Conservation (phyloP, 2,797 vertebrate genomes). For the Smutsia gigantea region DNA sequence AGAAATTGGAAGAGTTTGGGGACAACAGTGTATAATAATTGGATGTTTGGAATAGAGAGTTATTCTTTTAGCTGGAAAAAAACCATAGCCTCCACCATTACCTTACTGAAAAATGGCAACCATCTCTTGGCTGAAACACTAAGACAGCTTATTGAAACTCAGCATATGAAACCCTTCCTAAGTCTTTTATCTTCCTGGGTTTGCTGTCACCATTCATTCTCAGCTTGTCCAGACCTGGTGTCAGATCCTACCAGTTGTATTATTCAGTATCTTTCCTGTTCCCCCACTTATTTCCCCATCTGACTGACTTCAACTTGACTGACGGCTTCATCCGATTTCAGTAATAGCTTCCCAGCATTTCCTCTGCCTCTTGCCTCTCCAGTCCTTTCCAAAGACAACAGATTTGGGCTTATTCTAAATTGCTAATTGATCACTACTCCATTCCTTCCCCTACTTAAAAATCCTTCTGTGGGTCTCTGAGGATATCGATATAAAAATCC, state of each 20-base stretch:
- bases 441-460: not conserved
- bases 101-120: not conserved
- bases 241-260: not conserved
- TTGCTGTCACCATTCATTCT: not conserved
- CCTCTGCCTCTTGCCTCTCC: not conserved
- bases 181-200: not conserved
- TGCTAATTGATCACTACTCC: not conserved
- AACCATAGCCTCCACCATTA: not conserved
- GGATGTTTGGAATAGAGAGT: not conserved
- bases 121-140: not conserved
- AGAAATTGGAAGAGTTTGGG: not conserved
- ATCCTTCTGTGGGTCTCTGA: not conserved
- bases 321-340: not conserved
- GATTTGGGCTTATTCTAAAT: not conserved
- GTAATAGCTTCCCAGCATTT: not conserved
- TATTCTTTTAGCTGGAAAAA: not conserved
- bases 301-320: not conserved
- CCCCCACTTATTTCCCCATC: not conserved
- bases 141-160: not conserved
- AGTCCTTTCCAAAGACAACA: not conserved
- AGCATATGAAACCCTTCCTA: not conserved
- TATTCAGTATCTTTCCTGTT: not conserved
- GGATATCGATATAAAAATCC: not conserved
- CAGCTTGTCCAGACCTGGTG: not conserved
- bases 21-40: not conserved